Evolutionary conservation across 1,140 invertebrate genomes (phyloP), one percentile per base, ranked within the genome.

Genomic region (Scylla paramamosain): DNA sequence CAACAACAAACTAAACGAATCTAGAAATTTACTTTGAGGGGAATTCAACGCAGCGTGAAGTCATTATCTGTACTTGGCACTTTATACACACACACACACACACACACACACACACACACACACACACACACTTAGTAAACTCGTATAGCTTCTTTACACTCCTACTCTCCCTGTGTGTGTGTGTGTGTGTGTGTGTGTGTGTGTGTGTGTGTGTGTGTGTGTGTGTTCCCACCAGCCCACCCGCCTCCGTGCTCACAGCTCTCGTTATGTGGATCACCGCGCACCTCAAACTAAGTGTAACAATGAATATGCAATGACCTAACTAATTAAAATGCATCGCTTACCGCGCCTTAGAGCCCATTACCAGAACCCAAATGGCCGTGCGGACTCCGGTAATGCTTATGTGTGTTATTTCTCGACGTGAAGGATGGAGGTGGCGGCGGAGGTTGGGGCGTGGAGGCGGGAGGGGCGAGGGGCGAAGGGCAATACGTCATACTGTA

Each of bases 271-370:
- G 67, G 67, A 77, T 77, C 67, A 77, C 67, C 67, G 67, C 20
- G 20, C 67, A 77, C 67, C 67, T 77, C 67, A 77, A 77, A 25
- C 67, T 77, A 77, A 77, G 67, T 77, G 67, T 77, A 77, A 77
- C 67, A 77, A 77, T 77, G 67, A 77, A 77, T 77, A 77, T 77
- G 67, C 67, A 77, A 77, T 77, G 67, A 77, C 67, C 67, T 77
- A 20, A 20, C 67, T 77, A 77, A 77, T 77, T 77, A n/a, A 77
- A 77, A 77, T 77, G 67, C 67, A 77, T 77, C 67, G 67, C 67
- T 77, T 77, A 77, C 67, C 67, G 67, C 67, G 67, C 67, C 67
- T 77, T n/a, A 77, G 20, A 77, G 67, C 67, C 67, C 67, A 77
- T 77, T 77, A 77, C 67, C 67, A n/a, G 67, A n/a, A 77, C 67